Conservation (phyloP, 2,888 invertebrate genomes). For the Aphidoletes aphidimyza region DNA sequence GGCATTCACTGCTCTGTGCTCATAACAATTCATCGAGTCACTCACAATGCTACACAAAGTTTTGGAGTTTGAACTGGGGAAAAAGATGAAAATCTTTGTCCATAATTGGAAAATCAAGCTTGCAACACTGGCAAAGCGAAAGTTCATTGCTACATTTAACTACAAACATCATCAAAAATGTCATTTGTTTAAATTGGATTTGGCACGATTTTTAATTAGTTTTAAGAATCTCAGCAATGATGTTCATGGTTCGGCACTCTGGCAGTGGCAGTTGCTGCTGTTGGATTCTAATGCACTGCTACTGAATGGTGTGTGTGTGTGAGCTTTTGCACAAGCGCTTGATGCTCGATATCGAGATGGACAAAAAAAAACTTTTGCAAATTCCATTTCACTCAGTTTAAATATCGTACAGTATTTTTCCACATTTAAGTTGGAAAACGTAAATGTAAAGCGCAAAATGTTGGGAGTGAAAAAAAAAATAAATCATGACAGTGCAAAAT, state of each 20-base stretch:
- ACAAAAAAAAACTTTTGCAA: background rate
- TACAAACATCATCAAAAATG: conserved; percentile 36
- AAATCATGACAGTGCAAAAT: conserved; percentile 18
- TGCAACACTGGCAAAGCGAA: background rate
- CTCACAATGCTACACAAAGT: background rate
- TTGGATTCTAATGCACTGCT: no score
- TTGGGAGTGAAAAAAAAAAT: background rate
- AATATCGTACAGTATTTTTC: background rate
- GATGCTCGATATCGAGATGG: background rate
- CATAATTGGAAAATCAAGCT: conserved; percentile 6
- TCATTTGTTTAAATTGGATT: conserved; percentile 31
- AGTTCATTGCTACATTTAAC: conserved; percentile 31
- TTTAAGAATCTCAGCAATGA: background rate
- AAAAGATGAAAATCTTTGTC: conserved; percentile 5
- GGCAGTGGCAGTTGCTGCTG: no score
- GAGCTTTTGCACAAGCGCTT: no score
- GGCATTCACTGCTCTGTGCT: background rate
- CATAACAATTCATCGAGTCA: conserved; percentile 16
- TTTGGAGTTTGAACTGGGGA: no score
- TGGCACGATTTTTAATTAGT: conserved; percentile 36
- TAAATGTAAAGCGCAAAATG: background rate
- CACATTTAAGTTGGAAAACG: background rate
- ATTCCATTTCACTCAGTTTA: conserved; percentile 1
- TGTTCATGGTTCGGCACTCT: no score
- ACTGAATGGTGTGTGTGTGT: no score